Base-by-base conservation (phyloP, 2,888 invertebrate species). In the Chrysina gloriosa region DNA sequence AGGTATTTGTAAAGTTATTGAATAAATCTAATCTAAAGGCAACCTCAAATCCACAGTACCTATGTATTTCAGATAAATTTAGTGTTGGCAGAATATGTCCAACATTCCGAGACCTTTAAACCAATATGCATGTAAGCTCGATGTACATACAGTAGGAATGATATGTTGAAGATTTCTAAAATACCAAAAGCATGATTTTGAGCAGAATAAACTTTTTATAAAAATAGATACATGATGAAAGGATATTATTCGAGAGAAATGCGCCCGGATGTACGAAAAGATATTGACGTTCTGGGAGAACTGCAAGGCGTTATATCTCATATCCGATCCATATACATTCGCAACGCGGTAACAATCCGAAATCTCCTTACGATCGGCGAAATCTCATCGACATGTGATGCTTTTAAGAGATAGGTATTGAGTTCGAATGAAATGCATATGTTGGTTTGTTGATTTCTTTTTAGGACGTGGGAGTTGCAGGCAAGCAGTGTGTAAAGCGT, bases 371-470 rank as follows among this genome's bases (percentile, higher is more conserved):
- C n/a, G 29, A 27, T 29, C 14, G 29, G 31, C 31, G 31, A 52
- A 52, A 31, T 31, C 16, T 52, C 19, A 21, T 19, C 16, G 31
- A 19, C 14, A 31, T 31, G 52, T 52, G 52, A 19, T 14, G 31
- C 31, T 16, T 19, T 31, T 29, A 52, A 31, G 19, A 19, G 6
- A 19, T 14, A 14, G 9, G 19, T 29, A 31, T 31, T 29, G 31
- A n/a, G 9, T 31, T 52, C 31, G 31, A 7, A 52, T 16, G 31
- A 16, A 14, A 52, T 52, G 31, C 52, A 52, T 52, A 45, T 63
- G 63, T 27, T 39, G 61, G 42, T 39, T 45, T 61, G 61, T 58
- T 61, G 68, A 58, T 52, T 68, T 50, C 61, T 61, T 65, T 65
- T 39, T 29, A 64, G 45, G 39, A 58, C 36, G 65, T 39, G 47